Evolutionary conservation across 1,140 invertebrate species (phyloP), one percentile per base, ranked within the genome.

Genomic region (Drosophila rufa): DNA sequence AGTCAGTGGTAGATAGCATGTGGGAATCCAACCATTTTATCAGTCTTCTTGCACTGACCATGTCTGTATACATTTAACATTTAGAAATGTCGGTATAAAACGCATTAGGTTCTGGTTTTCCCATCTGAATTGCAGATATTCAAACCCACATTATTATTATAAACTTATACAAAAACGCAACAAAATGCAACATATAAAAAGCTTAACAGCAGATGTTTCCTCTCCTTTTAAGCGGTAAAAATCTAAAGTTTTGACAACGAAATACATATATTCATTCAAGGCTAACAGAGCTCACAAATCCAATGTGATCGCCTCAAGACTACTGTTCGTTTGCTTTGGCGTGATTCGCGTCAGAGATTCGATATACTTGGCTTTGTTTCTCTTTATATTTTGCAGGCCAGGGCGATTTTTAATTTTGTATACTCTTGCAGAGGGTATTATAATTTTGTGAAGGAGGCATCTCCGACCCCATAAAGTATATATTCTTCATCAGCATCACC

Each of bases 301-400:
- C 36, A 71, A 46, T 53, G 5, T n/a, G 45, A 55, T 67, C 22
- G 46, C 30, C 7, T 62, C 45, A 42, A 43, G 30, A 59, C 64
- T 60, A 43, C 36, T 51, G 57, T 59, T 61, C 33, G 14, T 71
- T 71, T 57, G 22, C 15, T 30, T 56, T 12, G 50, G 19, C 30
- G 56, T 40, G 43, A 68, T 71, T 79, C 80, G 83, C 71, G 67
- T 66, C 73, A 15, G 48, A 51, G 51, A 81, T 81, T 68, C 53
- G 27, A 73, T 75, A 75, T 46, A 50, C 57, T 71, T 36, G 19
- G 45, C 33, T 65, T 56, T 62, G 47, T 53, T 75, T 12, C 67
- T 61, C 70, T 79, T 75, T 71, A 87, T 71, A 79, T 82, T 82
- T 86, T 82, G 82, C 83, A 82, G 86, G 79, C 69, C 57, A 61